phyloP scores from a whole-genome alignment of 2,888 invertebrate genomes.

The Rhorus exstirpatorius region DNA sequence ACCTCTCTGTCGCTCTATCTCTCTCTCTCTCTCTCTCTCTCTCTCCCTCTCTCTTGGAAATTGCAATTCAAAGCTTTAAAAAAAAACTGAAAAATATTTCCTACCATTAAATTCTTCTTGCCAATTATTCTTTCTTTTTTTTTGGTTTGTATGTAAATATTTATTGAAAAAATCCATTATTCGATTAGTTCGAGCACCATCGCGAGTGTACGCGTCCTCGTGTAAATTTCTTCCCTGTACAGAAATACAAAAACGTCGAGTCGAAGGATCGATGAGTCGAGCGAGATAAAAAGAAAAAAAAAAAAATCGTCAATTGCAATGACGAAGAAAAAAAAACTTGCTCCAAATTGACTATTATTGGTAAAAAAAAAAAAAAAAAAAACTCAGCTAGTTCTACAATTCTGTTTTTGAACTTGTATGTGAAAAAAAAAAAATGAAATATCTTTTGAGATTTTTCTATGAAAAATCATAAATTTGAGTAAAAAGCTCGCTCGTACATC shows the following conservation, averaged over 20 bases:
- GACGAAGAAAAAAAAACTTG: too few relatives aligned
- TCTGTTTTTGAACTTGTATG: too few relatives aligned
- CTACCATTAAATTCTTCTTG: background rate
- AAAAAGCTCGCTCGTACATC: slow-evolving; percentile 52
- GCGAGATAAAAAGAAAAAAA: slow-evolving; percentile 13
- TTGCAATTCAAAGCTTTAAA: too few relatives aligned
- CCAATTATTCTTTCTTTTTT: background rate
- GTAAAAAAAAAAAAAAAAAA: background rate
- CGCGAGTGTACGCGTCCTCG: slow-evolving; percentile 63
- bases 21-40: too few relatives aligned
- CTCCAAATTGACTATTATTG: too few relatives aligned
- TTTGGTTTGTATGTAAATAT: too few relatives aligned
- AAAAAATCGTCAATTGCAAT: too few relatives aligned
- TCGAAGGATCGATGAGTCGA: slow-evolving; percentile 48
- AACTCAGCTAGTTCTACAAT: background rate
- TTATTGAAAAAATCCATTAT: background rate
- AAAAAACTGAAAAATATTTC: too few relatives aligned
- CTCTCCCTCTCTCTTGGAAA: too few relatives aligned
- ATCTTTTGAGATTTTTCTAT: too few relatives aligned
- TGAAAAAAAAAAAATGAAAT: too few relatives aligned
- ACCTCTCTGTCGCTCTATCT: too few relatives aligned
- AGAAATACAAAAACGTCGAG: slow-evolving; percentile 46
- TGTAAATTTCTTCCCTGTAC: slow-evolving; percentile 64
- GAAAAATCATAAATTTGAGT: background rate
- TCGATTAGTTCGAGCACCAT: slow-evolving; percentile 58